Evolutionary conservation across 2,113 vertebrate genomes (phyloP), one percentile per base, ranked within the genome.

Genomic region (Ia io): DNA sequence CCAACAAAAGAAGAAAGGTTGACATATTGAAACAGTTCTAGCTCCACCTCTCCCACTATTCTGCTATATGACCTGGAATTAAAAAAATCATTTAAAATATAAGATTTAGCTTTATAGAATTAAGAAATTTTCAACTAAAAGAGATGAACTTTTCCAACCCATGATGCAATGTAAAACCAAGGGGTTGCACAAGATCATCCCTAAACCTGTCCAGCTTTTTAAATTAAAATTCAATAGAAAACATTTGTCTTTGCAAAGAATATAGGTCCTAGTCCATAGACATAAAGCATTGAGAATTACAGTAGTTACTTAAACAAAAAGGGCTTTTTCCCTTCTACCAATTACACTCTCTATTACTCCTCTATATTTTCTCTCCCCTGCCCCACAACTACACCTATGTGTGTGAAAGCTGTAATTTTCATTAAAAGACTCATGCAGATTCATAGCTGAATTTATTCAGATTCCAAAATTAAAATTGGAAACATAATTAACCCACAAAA

Each of bases 341-440:
- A 86, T 93, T 69, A 83, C 10, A 74, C n/a, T 85, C 44, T 82
- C 73, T 85, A n/a, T 91, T 87, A 51, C 25, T 95, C 17, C 63
- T 91, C 86, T 84, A 13, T 2, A 70, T 79, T 85, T 47, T 53
- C 16, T 63, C 32, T 76, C 9, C 32, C 53, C 22, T 53, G 53
- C 53, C 1, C 1, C 87, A 94, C 83, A 91, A 93, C 74, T 95
- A 91, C 74, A 82, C 93, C 95, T 95, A 97, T 97, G 67, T 67
- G 94, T 73, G 94, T 76, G 85, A 98, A 98, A 98, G 87, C 92
- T 98, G 67, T 98, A 98, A 98, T 98, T 98, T 98, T 98, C 97
- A 97, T 97, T 98, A 97, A 94, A 98, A 98, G 92, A 86, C 32
- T 97, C 94, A 95, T 95, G 79, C 23, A 96, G 86, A 97, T 97